Evolutionary conservation across 1,140 invertebrate species (phyloP), one percentile per base, ranked within the genome.

Genomic region (Ephestia elutella): DNA sequence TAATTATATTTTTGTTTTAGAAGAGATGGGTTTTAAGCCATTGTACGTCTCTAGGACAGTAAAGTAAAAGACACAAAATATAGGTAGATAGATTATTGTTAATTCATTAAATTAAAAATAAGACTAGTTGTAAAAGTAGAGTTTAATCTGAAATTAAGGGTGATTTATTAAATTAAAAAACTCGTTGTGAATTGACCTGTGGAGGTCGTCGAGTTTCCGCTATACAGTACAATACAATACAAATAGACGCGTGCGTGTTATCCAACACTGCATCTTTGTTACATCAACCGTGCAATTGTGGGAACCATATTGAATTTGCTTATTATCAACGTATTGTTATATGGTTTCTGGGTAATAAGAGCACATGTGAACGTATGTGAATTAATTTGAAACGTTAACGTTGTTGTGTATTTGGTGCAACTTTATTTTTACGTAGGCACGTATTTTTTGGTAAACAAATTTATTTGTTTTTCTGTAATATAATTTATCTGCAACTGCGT

Each of bases 301-400:
- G 70, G 72, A 80, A 82, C 60, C 63, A 63, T 69, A 69, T 68
- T 69, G 62, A 63, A 70, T 73, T 65, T 56, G 65, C 61, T 79
- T 62, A 51, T 73, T 68, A 76, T 73, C 65, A 56, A 57, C 66
- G 63, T 68, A 69, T 66, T 69, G 55, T 64, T 59, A 56, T 73
- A 62, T 60, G 59, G 60, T 69, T 75, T 68, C 65, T 65, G 62
- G 66, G 73, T 78, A 78, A 77, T 58, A 74, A 72, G 68, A 71
- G 54, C 58, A 59, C 50, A 49, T 25, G 7, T 7, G 21, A 30
- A 28, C 30, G 32, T 48, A 21, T 53, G 21, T 44, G 38, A 44
- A 15, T 54, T 54, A 54, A 25, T 54, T 30, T 54, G 13, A 54
- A 25, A 54, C 51, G 51, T 28, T 4, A 21, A 19, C 5, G 35